Base-by-base conservation (phyloP, 1,140 invertebrate genomes). In the Rhyzopertha dominica region DNA sequence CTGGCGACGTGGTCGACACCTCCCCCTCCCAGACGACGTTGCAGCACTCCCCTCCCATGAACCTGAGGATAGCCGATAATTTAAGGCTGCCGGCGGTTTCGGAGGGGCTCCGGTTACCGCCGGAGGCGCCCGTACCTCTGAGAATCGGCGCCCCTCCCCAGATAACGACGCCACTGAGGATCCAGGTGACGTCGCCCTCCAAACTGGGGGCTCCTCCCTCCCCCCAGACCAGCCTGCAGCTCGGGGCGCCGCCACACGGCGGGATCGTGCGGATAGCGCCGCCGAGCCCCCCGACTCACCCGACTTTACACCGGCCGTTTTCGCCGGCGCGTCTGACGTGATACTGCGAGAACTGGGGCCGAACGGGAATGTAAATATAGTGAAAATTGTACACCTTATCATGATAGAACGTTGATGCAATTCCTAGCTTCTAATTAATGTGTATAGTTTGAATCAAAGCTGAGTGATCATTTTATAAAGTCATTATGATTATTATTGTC, bases 281-380 rank as follows among this genome's bases (percentile, higher is more conserved):
- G 34, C 53, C 60, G 14, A 63, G 51, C 39, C 54, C 61, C 17
- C 43, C 51, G 16, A 64, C 53, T 28, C 63, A 63, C 7, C 66
- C 67, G 29, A 54, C 72, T 31, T 48, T 76, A 34, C 74, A 76
- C 51, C 54, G 74, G 46, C 74, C 74, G 29, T 76, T 74, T 56
- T 75, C 74, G 26, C 74, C 73, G 31, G 61, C 71, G 4, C 58
- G 68, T 47, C 62, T 59, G 61, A 74, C 66, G 72, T 75, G 64
- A 75, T 74, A 75, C 65, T n/a, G n/a, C n/a, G n/a, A n/a, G n/a
- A n/a, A 59, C 66, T 40, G 40, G 40, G 12, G 36, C 43, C 13
- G 51, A 52, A 20, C 56, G 55, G 53, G 39, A 48, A 7, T 28
- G 18, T 34, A 38, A 45, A 16, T 41, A 38, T 40, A 54, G 38